These are phyloP conservation scores for Ctenopoma multispine DNA, from an alignment of 2,797 vertebrate genomes.

Conservation along the genomic window DNA sequence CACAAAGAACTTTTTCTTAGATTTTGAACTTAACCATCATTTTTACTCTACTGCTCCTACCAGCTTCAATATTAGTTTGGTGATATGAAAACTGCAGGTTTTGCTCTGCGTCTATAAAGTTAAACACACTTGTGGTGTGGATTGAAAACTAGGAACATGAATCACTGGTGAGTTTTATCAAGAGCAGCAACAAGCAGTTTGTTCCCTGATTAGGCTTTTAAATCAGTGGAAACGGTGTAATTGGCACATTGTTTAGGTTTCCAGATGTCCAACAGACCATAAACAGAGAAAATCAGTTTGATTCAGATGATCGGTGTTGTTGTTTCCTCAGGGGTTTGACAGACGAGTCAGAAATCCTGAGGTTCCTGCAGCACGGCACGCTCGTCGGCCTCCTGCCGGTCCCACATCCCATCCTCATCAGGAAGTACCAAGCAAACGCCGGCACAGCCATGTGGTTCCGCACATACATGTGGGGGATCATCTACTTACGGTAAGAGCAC, in stretches of 20 bases:
- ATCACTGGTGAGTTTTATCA: too few species aligned
- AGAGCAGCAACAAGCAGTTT: too few species aligned
- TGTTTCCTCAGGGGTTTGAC: constrained; percentile 89
- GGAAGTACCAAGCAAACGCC: constrained; percentile 97
- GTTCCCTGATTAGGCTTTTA: too few species aligned
- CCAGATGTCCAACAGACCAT: too few species aligned
- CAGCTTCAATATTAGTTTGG: neutral
- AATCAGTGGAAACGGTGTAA: too few species aligned
- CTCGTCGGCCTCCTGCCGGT: constrained; percentile 97
- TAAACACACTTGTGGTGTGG: too few species aligned
- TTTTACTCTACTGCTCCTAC: neutral
- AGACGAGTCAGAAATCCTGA: constrained; percentile 97
- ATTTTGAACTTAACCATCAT: too few species aligned
- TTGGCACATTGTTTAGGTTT: too few species aligned
- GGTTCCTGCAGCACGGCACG: constrained; percentile 96
- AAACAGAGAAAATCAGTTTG: too few species aligned
- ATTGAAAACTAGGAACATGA: too few species aligned
- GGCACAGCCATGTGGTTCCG: constrained; percentile 97
- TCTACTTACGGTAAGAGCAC: constrained; percentile 92
- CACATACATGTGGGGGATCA: constrained; percentile 98
- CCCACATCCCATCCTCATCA: constrained; percentile 97
- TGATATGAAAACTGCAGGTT: neutral
- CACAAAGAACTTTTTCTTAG: too few species aligned
- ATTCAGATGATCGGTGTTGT: neutral
- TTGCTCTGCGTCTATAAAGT: neutral